phyloP scores from a whole-genome alignment of 2,888 invertebrate genomes.

The Synanthedon andrenaeformis region DNA sequence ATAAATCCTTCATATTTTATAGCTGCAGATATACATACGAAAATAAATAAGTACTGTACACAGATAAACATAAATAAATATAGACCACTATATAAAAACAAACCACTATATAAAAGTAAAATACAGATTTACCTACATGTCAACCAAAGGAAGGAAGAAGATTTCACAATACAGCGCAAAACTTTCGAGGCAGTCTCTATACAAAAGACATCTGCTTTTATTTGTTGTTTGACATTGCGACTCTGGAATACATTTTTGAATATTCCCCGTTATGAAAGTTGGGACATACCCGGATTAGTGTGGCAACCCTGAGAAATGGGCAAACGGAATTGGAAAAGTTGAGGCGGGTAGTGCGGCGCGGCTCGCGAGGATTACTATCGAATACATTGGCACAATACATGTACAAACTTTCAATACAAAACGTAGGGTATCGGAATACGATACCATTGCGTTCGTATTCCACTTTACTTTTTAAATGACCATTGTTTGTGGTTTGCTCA shows the following conservation, averaged over 20 bases:
- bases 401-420: constrained; percentile 29
- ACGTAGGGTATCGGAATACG: not conserved
- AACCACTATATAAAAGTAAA: not conserved
- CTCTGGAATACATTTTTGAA: constrained; percentile 34
- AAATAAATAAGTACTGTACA: not conserved
- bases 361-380: constrained; percentile 32
- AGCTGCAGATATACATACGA: no score
- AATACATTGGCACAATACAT: constrained; percentile 3
- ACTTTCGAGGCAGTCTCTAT: not conserved
- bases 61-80: not conserved
- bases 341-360: constrained; percentile 16
- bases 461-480: not conserved
- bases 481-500: not conserved
- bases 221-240: not conserved
- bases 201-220: constrained; percentile 21
- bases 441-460: not conserved
- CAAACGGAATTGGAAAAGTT: constrained; percentile 57
- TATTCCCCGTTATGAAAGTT: constrained; percentile 34
- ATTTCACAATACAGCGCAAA: not conserved
- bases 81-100: not conserved
- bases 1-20: no score
- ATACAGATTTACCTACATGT: not conserved
- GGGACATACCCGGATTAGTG: constrained; percentile 38
- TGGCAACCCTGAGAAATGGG: constrained; percentile 43
- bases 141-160: not conserved